Evolutionary conservation across 1,140 invertebrate genomes (phyloP).

Genomic region (Nixonia krombeini): DNA sequence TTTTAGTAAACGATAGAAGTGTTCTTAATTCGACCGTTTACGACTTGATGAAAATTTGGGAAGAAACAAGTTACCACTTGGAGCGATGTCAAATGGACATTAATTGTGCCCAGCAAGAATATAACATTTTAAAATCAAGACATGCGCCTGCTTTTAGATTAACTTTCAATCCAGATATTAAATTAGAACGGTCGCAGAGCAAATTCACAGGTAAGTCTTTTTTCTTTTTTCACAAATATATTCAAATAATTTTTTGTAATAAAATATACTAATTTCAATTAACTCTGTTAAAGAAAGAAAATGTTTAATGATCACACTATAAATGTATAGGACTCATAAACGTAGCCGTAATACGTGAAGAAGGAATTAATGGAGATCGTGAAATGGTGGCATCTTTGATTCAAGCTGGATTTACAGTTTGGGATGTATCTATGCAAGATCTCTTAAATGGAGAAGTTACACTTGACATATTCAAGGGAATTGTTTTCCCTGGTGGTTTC

Average conservation of each 20-base stretch:
- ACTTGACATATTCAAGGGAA: conserved; percentile 86
- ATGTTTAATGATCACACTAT: too few relatives aligned
- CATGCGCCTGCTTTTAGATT: conserved; percentile 78
- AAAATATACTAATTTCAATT: too few relatives aligned
- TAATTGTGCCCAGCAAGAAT: conserved; percentile 86
- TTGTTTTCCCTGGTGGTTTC: conserved; percentile 97
- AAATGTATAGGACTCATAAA: conserved; percentile 72
- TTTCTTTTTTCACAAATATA: too few relatives aligned
- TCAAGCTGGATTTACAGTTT: conserved; percentile 92
- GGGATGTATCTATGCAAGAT: conserved; percentile 94
- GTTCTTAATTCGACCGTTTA: conserved; percentile 79
- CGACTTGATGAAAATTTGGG: conserved; percentile 87
- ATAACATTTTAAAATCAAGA: conserved; percentile 72
- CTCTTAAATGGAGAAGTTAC: conserved; percentile 79
- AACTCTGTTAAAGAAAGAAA: too few relatives aligned
- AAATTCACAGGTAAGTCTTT: conserved; percentile 41
- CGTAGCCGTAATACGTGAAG: conserved; percentile 95
- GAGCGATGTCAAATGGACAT: conserved; percentile 88
- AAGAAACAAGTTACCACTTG: conserved; percentile 93
- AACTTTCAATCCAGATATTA: conserved; percentile 78
- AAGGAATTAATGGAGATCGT: conserved; percentile 96
- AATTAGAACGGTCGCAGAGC: conserved; percentile 57
- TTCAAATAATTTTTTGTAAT: too few relatives aligned
- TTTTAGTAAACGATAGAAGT: conserved; percentile 75
- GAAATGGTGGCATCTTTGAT: conserved; percentile 97